Evolutionary conservation across 2,113 vertebrate genomes (phyloP).

Genomic region (Xyrauchen texanus): DNA sequence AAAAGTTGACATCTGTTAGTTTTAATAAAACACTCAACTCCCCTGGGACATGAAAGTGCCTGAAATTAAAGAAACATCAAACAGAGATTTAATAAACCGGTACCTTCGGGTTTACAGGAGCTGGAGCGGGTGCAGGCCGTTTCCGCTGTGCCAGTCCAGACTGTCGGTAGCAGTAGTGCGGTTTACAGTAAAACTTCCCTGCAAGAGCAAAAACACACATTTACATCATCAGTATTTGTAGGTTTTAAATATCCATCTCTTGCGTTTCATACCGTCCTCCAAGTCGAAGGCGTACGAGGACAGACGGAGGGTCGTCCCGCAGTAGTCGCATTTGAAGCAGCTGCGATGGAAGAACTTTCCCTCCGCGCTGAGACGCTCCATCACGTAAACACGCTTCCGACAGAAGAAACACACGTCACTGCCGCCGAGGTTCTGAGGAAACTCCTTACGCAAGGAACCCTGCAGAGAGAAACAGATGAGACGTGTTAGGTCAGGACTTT

Average conservation of each 20-base stretch:
- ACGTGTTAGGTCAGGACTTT: background rate
- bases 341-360: conserved; percentile 98
- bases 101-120: conserved; percentile 82
- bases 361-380: conserved; percentile 95
- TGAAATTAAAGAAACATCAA: no score
- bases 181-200: conserved; percentile 99
- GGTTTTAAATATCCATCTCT: background rate
- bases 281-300: conserved; percentile 92
- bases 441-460: conserved; percentile 94
- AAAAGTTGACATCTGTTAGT: no score
- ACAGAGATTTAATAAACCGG: no score
- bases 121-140: conserved; percentile 82
- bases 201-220: conserved; percentile 26
- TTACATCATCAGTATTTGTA: background rate
- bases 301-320: conserved; percentile 87
- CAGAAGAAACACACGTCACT: conserved; percentile 98
- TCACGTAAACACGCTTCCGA: conserved; percentile 91
- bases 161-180: conserved; percentile 93
- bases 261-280: conserved; percentile 73
- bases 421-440: conserved; percentile 92
- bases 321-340: conserved; percentile 98
- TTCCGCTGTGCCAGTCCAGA: conserved; percentile 93
- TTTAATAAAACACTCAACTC: no score
- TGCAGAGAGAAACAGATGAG: conserved; percentile 56
- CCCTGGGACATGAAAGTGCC: no score